Percentiles rank a stretch among this genome's conserved stretches.
Conservation (phyloP, 2,888 invertebrate genomes). For the Pristionchus arcanus region DNA sequence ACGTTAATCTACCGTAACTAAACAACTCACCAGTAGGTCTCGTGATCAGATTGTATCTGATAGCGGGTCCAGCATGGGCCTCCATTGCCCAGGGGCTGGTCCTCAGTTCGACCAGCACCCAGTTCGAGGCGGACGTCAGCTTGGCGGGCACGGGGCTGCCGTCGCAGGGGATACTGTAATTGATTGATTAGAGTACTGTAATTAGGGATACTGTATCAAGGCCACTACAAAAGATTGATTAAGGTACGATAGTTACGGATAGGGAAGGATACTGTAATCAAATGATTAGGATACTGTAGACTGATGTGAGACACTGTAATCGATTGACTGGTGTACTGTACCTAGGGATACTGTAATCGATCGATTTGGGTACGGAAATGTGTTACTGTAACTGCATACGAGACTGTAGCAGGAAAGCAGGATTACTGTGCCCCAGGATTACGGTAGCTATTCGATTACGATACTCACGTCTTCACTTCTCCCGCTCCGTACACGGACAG, state of each 20-base stretch:
- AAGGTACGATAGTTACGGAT: too few relatives aligned
- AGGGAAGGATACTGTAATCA: constrained; percentile 58
- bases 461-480: constrained; percentile 20
- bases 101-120: constrained; percentile 61
- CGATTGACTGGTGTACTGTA: neutral
- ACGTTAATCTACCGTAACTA: neutral
- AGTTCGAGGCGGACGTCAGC: constrained; percentile 59
- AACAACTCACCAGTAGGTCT: constrained; percentile 10
- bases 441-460: neutral
- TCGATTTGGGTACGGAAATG: too few relatives aligned
- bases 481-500: constrained; percentile 70
- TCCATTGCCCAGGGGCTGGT: constrained; percentile 53
- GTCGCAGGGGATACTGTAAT: constrained; percentile 62
- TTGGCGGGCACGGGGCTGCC: constrained; percentile 48
- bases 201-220: neutral
- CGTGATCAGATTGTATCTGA: constrained; percentile 56
- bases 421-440: constrained; percentile 56
- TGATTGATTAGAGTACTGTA: neutral
- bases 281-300: neutral
- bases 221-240: neutral
- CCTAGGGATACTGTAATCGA: neutral
- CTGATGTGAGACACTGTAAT: neutral
- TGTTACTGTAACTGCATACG: neutral
- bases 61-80: constrained; percentile 59
- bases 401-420: constrained; percentile 19